These are phyloP conservation scores for Pantala flavescens DNA, from an alignment of 1,140 invertebrate genomes.

Conservation along the genomic window DNA sequence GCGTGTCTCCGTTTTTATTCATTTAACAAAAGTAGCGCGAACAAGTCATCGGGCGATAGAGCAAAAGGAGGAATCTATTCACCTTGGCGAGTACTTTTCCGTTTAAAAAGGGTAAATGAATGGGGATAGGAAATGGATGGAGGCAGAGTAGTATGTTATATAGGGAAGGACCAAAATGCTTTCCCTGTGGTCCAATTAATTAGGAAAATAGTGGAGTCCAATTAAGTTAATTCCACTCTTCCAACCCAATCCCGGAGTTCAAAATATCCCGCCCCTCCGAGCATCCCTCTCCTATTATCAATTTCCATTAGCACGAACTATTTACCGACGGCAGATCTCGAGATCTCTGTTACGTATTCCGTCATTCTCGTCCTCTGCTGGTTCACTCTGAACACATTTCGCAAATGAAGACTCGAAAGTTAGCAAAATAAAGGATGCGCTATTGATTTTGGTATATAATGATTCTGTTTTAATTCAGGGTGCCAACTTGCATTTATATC, in stretches of 20 bases:
- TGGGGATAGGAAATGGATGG: background rate
- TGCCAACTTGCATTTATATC: no score
- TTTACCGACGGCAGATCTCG: background rate
- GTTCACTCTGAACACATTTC: no score
- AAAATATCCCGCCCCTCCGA: background rate
- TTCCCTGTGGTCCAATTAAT: constrained; percentile 1
- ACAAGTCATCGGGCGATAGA: no score
- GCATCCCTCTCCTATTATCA: background rate
- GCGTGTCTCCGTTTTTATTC: no score
- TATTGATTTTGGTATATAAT: no score
- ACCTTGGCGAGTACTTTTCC: no score
- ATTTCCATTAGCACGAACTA: constrained; percentile 9
- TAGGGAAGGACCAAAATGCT: background rate
- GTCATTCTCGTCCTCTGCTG: background rate
- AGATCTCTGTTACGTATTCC: background rate
- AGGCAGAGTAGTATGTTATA: background rate
- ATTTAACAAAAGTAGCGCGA: no score
- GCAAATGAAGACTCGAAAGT: no score
- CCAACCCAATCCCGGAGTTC: background rate
- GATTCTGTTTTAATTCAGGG: no score
- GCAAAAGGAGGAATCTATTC: no score
- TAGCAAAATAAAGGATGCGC: no score
- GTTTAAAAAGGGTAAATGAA: background rate
- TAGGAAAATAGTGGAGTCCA: background rate
- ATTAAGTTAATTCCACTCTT: constrained; percentile 10